These are phyloP conservation scores for Caracal caracal DNA, from an alignment of 2,113 vertebrate species.

Conservation along the genomic window DNA sequence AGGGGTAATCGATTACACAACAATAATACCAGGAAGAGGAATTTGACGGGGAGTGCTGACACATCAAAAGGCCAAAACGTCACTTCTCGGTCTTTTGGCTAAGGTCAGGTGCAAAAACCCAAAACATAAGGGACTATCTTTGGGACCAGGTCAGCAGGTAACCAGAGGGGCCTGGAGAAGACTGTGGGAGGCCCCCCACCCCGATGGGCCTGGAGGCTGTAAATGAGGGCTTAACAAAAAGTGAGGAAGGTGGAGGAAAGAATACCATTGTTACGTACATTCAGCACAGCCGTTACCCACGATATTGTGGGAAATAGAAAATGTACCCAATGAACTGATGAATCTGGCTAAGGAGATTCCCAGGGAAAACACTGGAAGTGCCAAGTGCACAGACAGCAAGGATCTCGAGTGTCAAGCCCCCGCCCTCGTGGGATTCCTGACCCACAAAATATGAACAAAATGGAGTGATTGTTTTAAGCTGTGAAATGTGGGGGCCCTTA, in stretches of 20 bases:
- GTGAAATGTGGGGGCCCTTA: rapidly evolving
- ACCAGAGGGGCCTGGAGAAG: neutral
- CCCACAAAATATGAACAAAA: neutral
- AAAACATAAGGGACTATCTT: neutral
- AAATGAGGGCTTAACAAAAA: neutral
- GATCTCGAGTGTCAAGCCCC: neutral
- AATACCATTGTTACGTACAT: neutral
- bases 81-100: too few relatives aligned
- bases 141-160: neutral
- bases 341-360: neutral
- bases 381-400: neutral
- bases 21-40: neutral
- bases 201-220: neutral
- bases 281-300: neutral
- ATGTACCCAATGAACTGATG: neutral
- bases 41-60: neutral
- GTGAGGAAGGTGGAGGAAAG: neutral
- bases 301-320: neutral
- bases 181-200: neutral
- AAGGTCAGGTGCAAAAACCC: neutral
- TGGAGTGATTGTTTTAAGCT: neutral
- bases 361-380: neutral
- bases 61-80: neutral
- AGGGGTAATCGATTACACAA: neutral
- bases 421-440: neutral